Evolutionary conservation across 2,888 invertebrate species (phyloP).

Genomic region (Andricus quercusramuli): DNA sequence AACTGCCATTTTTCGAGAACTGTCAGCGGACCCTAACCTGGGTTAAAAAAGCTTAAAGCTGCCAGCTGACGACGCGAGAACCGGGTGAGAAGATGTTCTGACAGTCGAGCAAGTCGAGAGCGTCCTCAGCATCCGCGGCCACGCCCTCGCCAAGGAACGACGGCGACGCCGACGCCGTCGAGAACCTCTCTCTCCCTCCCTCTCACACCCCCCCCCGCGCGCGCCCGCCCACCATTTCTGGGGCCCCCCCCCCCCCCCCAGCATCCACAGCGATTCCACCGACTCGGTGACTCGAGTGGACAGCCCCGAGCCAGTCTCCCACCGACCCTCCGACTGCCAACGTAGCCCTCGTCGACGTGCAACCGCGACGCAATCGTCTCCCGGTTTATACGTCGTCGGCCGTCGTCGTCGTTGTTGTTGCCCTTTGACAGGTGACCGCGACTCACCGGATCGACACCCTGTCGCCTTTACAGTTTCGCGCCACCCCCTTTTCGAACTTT

Average conservation of each 20-base stretch:
- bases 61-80: conserved; percentile 45
- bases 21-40: conserved; percentile 42
- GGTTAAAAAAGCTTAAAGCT: conserved; percentile 41
- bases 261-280: conserved; percentile 28
- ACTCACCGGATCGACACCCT: neutral
- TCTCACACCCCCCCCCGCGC: neutral
- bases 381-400: conserved; percentile 21
- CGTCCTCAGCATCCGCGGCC: conserved; percentile 62
- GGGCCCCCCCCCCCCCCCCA: neutral
- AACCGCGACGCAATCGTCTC: conserved; percentile 29
- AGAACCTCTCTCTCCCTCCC: conserved; percentile 43
- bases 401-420: conserved; percentile 12
- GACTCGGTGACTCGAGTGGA: conserved; percentile 50
- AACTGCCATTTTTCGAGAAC: neutral
- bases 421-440: neutral
- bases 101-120: conserved; percentile 51
- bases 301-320: conserved; percentile 56
- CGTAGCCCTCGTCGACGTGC: conserved; percentile 47
- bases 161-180: conserved; percentile 56
- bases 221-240: conserved; percentile 2
- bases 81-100: conserved; percentile 37
- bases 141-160: conserved; percentile 73
- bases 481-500: neutral
- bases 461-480: neutral
- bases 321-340: conserved; percentile 50